A percentile compares a stretch with the other conserved stretches of the same genome.
These are phyloP conservation scores for Coryphaenoides rupestris DNA, from an alignment of 2,113 vertebrate genomes.

Conservation along the genomic window DNA sequence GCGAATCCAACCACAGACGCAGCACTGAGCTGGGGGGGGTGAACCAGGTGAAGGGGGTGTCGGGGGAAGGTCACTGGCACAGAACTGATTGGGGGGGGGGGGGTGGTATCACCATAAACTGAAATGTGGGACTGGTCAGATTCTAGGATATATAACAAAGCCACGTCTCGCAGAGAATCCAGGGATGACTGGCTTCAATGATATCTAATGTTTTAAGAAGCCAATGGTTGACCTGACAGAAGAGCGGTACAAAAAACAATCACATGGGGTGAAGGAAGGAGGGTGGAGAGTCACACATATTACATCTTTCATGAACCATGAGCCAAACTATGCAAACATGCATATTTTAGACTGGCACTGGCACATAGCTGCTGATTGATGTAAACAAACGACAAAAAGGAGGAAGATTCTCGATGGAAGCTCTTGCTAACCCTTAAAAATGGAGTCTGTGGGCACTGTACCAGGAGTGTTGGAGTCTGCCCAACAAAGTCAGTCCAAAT, in stretches of 20 bases:
- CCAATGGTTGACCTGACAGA: conserved; percentile 3
- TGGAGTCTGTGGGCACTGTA: conserved; percentile 58
- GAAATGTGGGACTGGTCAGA: not conserved
- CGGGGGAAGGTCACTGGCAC: conserved; percentile 7
- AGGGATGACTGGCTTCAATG: not conserved
- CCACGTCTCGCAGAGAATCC: conserved; percentile 15
- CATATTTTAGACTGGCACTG: conserved; percentile 58
- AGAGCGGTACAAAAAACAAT: conserved; percentile 8
- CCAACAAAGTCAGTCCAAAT: conserved; percentile 5
- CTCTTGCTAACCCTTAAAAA: not conserved
- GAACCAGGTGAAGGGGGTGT: not conserved
- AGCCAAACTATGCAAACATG: conserved; percentile 73
- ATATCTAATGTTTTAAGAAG: too few species aligned
- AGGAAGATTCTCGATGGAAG: conserved; percentile 2
- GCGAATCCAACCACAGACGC: not conserved
- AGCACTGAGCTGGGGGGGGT: not conserved
- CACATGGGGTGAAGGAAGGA: too few species aligned
- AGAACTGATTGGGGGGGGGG: too few species aligned
- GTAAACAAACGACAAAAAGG: conserved; percentile 29
- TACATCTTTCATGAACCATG: conserved; percentile 42
- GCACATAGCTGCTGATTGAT: conserved; percentile 34
- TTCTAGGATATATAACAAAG: not conserved
- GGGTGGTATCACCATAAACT: not conserved
- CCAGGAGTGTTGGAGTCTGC: conserved; percentile 15
- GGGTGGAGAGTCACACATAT: not conserved